Conservation (phyloP, 1,140 invertebrate species). For the Theocolax elegans region DNA sequence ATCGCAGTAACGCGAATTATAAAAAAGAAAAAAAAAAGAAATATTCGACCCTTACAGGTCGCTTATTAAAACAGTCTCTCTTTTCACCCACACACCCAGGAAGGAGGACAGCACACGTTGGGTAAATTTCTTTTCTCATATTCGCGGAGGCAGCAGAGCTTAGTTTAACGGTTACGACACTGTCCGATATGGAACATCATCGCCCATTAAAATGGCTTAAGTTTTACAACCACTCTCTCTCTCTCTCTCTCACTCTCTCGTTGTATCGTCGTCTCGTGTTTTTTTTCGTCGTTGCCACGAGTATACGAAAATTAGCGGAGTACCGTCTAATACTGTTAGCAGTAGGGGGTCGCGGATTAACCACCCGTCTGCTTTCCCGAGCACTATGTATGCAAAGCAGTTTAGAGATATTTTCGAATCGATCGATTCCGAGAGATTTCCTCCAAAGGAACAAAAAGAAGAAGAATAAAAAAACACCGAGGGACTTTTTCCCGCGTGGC, state of each 20-base stretch:
- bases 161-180: constrained; percentile 33
- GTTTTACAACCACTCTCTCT: constrained; percentile 6
- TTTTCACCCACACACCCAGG: no score
- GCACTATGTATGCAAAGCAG: constrained; percentile 20
- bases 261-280: no score
- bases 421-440: constrained; percentile 4
- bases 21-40: no score
- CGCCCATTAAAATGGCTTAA: constrained; percentile 29
- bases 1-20: no score
- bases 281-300: no score
- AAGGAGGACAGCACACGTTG: no score
- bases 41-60: no score
- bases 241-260: no score
- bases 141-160: not conserved
- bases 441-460: no score
- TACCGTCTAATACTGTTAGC: constrained; percentile 1
- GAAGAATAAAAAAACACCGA: no score
- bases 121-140: constrained; percentile 26
- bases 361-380: not conserved
- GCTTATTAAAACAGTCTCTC: no score
- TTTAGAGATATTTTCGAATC: not conserved
- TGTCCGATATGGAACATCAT: constrained; percentile 21
- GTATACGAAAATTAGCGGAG: constrained; percentile 14
- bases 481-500: not conserved
- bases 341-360: not conserved